These are phyloP conservation scores for Pseudomyrmex concolor DNA, from an alignment of 1,140 invertebrate species.

Conservation along the genomic window DNA sequence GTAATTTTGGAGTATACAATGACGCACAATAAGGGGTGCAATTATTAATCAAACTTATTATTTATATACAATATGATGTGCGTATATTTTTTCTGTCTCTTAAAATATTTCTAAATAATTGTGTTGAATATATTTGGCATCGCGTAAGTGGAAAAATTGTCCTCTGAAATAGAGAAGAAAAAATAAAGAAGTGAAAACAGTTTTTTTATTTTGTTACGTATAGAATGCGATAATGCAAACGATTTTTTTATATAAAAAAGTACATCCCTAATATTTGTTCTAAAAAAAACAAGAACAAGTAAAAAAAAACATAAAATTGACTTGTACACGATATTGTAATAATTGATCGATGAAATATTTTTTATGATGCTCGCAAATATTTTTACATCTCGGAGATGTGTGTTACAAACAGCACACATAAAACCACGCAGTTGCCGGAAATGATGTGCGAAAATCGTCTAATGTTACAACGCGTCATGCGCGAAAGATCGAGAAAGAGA, in stretches of 20 bases:
- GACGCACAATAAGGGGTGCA: too few species aligned
- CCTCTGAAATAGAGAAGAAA: neutral
- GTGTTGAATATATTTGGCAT: neutral
- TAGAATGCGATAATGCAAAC: conserved; percentile 21
- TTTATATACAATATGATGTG: too few species aligned
- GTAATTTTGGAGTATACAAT: neutral
- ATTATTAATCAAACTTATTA: neutral
- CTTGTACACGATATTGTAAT: neutral
- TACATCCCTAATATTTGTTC: neutral
- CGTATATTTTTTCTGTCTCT: too few species aligned
- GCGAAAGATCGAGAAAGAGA: conserved; percentile 53
- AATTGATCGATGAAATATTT: too few species aligned
- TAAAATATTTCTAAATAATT: too few species aligned
- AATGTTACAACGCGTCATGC: neutral
- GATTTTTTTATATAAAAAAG: conserved; percentile 23
- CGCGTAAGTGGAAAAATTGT: conserved; percentile 1
- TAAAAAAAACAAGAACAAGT: conserved; percentile 2
- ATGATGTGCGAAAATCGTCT: conserved; percentile 45
- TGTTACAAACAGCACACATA: neutral
- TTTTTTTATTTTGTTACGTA: conserved; percentile 30
- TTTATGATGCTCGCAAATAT: too few species aligned
- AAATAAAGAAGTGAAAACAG: neutral
- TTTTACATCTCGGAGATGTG: neutral
- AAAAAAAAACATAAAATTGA: conserved; percentile 20
- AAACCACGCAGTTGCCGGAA: neutral